Base-by-base conservation (phyloP, 2,888 invertebrate species). In the Lycophotia porphyrea region DNA sequence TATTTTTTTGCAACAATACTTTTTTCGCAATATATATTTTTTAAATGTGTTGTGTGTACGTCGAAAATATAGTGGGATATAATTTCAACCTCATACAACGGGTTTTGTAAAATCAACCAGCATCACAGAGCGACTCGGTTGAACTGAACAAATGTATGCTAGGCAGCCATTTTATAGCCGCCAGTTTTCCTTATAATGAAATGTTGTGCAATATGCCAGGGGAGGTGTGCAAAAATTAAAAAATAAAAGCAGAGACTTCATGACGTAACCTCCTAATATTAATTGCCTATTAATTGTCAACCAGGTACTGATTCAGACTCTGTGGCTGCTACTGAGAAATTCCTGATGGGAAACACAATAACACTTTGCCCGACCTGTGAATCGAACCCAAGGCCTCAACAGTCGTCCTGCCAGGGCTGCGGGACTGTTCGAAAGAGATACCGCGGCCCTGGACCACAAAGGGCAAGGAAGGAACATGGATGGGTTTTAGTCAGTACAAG, bases 51-150 rank as follows among this genome's bases (percentile, higher is more conserved):
- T 55, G 55, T 47, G 66, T 71, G 7, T 79, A 34, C 47, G 74
- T 75, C 71, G 84, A 84, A 70, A 69, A 68, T 67, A 69, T 63
- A 47, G 7, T 58, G 84, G 27, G 5, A 36, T 71, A 70, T 75
- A 58, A 67, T 70, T 75, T 73, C 81, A 80, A 82, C 84, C 84
- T 84, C 82, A 82, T 82, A 76, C 69, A 82, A 84, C 81, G 34
- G 1, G 0, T n/a, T 64, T 64, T 39, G 18, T 71, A 11, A 74
- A 64, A 64, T 11, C 76, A 44, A 84, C 81, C 84, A 71, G 67
- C 15, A 27, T 60, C 66, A 66, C 31, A 5, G 27, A 18, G n/a
- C 31, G 52, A 47, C 0, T 11, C 0, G 31, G 60, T 55, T 1
- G 42, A 3, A 82, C 72, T 82, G 73, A 84, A 2, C 8, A 4